Percentiles rank a stretch among this genome's conserved stretches.
These are phyloP conservation scores for Axis porcinus DNA, from an alignment of 2,113 vertebrate species.

Conservation along the genomic window DNA sequence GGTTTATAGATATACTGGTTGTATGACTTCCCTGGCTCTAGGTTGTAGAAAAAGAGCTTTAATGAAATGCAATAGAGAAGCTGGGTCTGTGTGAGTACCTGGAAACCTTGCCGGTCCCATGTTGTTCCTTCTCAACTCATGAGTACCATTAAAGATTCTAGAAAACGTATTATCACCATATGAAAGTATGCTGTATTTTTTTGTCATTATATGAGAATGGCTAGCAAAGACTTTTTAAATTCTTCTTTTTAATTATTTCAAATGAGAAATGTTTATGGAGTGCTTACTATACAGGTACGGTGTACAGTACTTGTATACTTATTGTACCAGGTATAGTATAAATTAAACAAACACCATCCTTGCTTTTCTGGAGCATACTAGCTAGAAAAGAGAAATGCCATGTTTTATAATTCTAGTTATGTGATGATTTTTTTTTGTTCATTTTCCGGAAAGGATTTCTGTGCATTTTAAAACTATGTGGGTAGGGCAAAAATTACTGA, in stretches of 20 bases:
- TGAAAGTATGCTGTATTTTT: not conserved
- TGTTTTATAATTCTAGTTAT: conserved; percentile 34
- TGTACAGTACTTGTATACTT: not conserved
- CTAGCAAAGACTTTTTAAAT: not conserved
- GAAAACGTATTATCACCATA: not conserved
- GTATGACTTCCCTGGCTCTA: not conserved
- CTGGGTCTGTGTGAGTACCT: not conserved
- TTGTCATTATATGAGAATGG: not conserved
- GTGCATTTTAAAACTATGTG: conserved; percentile 54
- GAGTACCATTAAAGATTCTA: not conserved
- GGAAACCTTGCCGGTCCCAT: not conserved
- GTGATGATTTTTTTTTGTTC: conserved; percentile 16
- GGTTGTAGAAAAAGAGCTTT: not conserved
- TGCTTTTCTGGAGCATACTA: not conserved
- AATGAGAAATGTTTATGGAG: not conserved
- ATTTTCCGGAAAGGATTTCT: conserved; percentile 60
- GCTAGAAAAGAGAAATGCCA: not conserved
- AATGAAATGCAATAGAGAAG: not conserved
- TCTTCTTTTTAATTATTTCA: not conserved
- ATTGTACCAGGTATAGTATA: not conserved
- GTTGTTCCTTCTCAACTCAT: not conserved
- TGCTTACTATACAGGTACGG: not conserved
- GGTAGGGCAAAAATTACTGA: conserved; percentile 46
- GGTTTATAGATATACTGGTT: not conserved
- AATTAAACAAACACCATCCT: not conserved